Conservation (phyloP, 1,140 invertebrate species). For the Branchinecta lynchi region DNA sequence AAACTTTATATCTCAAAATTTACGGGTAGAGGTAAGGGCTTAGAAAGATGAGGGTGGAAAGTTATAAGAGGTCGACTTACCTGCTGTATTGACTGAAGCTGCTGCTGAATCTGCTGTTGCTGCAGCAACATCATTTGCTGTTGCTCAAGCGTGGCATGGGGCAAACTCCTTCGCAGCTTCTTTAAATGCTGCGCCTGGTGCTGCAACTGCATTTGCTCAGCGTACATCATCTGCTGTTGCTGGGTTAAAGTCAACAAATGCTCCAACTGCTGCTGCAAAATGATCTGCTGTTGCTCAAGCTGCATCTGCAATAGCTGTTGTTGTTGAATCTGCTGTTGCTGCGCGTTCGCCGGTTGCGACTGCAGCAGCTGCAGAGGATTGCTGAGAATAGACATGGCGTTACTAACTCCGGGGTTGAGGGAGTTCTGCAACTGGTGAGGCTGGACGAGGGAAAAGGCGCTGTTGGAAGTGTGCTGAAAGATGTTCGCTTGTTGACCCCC, state of each 20-base stretch:
- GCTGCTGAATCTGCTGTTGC: slow-evolving; percentile 22
- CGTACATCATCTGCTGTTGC: slow-evolving; percentile 31
- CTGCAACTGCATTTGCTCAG: slow-evolving; percentile 31
- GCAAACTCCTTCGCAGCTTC: slow-evolving; percentile 31
- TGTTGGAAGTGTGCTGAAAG: slow-evolving; percentile 1
- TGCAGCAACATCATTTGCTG: slow-evolving; percentile 22
- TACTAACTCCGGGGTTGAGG: not conserved
- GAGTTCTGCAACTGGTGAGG: slow-evolving; percentile 16
- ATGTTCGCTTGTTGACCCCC: slow-evolving; percentile 7
- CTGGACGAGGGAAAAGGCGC: slow-evolving; percentile 13
- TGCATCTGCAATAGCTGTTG: slow-evolving; percentile 17
- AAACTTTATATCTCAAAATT: too few relatives aligned
- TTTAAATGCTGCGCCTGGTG: slow-evolving; percentile 34
- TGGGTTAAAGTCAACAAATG: slow-evolving; percentile 22
- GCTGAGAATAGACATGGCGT: not conserved
- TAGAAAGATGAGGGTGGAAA: too few relatives aligned
- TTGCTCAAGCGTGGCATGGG: slow-evolving; percentile 24
- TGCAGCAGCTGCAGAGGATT: slow-evolving; percentile 14
- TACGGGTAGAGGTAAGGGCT: too few relatives aligned
- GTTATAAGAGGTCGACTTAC: not conserved
- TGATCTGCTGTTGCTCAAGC: slow-evolving; percentile 23
- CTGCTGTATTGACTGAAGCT: slow-evolving; percentile 26
- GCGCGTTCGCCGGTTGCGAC: slow-evolving; percentile 17
- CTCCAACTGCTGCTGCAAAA: slow-evolving; percentile 21
- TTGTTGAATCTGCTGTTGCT: slow-evolving; percentile 19